A percentile compares a stretch with the other conserved stretches of the same genome.
Evolutionary conservation across 2,888 invertebrate species (phyloP).

Genomic region (Bhutanitis thaidina): DNA sequence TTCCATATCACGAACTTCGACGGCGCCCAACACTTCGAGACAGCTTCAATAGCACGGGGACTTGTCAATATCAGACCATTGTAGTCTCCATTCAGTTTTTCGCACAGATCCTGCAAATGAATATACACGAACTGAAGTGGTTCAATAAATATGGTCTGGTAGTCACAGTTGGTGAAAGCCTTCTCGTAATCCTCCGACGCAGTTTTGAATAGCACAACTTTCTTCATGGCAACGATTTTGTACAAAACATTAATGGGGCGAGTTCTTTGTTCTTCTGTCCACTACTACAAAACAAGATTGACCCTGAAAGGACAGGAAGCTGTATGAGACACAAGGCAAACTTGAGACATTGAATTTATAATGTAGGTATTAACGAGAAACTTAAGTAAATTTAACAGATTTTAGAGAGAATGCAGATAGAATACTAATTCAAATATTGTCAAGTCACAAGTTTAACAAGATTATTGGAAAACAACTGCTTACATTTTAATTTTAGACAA

Average conservation of each 20-base stretch:
- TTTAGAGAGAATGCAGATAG: neutral
- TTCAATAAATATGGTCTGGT: slow-evolving; percentile 58
- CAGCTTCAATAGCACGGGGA: slow-evolving; percentile 59
- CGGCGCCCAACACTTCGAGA: slow-evolving; percentile 61
- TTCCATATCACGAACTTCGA: slow-evolving; percentile 56
- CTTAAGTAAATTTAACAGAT: neutral
- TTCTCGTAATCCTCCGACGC: slow-evolving; percentile 61
- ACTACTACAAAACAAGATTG: slow-evolving; percentile 33
- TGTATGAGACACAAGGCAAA: slow-evolving; percentile 24
- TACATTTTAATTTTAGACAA: neutral
- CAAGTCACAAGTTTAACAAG: no score
- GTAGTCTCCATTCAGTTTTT: slow-evolving; percentile 43
- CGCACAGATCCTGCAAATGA: slow-evolving; percentile 39
- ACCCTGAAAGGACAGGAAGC: slow-evolving; percentile 52
- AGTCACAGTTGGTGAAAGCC: slow-evolving; percentile 49
- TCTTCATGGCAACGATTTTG: slow-evolving; percentile 46
- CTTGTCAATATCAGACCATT: slow-evolving; percentile 60
- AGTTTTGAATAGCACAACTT: slow-evolving; percentile 62
- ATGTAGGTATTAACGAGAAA: slow-evolving; percentile 15
- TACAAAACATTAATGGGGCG: slow-evolving; percentile 21
- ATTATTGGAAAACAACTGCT: neutral
- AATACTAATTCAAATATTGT: neutral
- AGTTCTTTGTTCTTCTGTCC: slow-evolving; percentile 26
- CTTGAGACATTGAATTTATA: slow-evolving; percentile 30
- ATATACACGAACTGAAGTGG: slow-evolving; percentile 56